These are phyloP conservation scores for Lepus oiostolus DNA, from an alignment of 2,797 vertebrate genomes.

Conservation along the genomic window DNA sequence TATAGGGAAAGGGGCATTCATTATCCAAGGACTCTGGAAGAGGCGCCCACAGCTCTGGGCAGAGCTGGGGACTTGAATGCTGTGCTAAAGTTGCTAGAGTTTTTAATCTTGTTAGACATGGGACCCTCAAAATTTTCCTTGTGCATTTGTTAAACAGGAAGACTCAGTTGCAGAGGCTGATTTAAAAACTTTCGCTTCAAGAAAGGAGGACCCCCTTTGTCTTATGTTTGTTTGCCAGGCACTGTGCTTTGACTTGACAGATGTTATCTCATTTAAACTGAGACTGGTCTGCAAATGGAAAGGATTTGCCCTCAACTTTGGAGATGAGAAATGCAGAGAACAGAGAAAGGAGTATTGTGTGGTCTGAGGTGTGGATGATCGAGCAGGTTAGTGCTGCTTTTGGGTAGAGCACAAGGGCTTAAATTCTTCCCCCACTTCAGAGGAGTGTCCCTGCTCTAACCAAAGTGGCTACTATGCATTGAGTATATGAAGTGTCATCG, in stretches of 20 bases:
- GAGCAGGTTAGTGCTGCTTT: not conserved
- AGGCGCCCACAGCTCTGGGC: not conserved
- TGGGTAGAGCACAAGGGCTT: not conserved
- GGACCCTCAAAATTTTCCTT: not conserved
- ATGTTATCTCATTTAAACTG: not conserved
- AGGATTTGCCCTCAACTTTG: not conserved
- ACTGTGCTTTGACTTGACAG: not conserved
- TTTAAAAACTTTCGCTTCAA: not conserved
- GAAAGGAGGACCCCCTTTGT: slow-evolving; percentile 19
- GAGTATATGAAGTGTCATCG: not conserved
- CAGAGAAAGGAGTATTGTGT: not conserved
- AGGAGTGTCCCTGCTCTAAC: not conserved
- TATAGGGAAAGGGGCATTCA: not conserved
- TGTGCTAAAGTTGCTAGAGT: not conserved
- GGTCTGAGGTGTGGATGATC: not conserved
- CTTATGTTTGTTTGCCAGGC: not conserved
- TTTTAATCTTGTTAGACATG: not conserved
- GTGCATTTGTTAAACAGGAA: slow-evolving; percentile 18
- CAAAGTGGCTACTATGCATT: not conserved
- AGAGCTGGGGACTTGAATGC: not conserved
- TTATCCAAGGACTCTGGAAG: not conserved
- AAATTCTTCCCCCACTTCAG: not conserved
- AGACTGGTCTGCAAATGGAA: not conserved
- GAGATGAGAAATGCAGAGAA: not conserved
- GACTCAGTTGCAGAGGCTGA: slow-evolving; percentile 1